A percentile compares a stretch with the other conserved stretches of the same genome.
Conservation (phyloP, 2,113 vertebrate genomes). For the Corythoichthys haematopterus region DNA sequence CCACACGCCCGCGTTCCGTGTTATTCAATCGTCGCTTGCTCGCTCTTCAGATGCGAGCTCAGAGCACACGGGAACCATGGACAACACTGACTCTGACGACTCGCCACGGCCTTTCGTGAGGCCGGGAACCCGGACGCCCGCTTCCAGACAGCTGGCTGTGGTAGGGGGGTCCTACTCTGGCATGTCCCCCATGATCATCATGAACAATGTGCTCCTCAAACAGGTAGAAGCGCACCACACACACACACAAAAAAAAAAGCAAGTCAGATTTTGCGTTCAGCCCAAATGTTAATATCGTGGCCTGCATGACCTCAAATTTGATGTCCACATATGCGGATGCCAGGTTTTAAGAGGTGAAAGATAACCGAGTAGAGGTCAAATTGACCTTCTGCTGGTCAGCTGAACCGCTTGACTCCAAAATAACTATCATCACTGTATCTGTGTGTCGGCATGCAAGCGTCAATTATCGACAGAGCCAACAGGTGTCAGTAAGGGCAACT, state of each 20-base stretch:
- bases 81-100: constrained; percentile 79
- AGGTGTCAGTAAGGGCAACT: too few species aligned
- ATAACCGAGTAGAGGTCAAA: too few species aligned
- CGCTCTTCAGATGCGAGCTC: constrained; percentile 79
- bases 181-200: constrained; percentile 83
- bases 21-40: not conserved
- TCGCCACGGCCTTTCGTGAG: constrained; percentile 35
- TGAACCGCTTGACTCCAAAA: too few species aligned
- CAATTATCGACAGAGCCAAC: too few species aligned
- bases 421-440: too few species aligned
- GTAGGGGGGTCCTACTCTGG: constrained; percentile 71
- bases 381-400: too few species aligned
- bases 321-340: too few species aligned
- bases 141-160: constrained; percentile 60
- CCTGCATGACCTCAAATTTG: too few species aligned
- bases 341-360: too few species aligned
- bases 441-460: too few species aligned
- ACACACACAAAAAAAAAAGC: not conserved
- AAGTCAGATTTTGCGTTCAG: not conserved
- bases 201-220: constrained; percentile 89
- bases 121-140: constrained; percentile 44
- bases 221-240: constrained; percentile 70
- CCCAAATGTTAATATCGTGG: not conserved
- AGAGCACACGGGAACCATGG: constrained; percentile 75
- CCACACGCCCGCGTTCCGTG: not conserved